Evolutionary conservation across 2,797 vertebrate species (phyloP), one percentile per base, ranked within the genome.

Genomic region (Spinus olivaceus): DNA sequence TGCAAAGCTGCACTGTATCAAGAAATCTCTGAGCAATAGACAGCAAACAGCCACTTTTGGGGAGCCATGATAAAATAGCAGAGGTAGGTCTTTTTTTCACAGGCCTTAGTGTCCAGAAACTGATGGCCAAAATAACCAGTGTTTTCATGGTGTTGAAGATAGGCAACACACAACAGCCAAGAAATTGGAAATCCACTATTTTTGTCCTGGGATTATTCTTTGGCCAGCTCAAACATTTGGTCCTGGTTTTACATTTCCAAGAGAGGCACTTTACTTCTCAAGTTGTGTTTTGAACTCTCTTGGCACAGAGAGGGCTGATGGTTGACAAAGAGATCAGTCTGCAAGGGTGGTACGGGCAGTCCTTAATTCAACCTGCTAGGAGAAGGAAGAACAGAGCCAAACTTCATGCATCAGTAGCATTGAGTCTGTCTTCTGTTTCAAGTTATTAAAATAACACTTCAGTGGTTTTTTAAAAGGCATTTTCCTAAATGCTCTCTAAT

Each of bases 401-500:
- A 39, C 46, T 91, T 89, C 41, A 53, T 60, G 60, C 60, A 77
- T 88, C 53, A 64, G 54, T 82, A 86, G 72, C 54, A 49, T 50
- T 87, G 49, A 25, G 33, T 78, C 65, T 59, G 39, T 83, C 44
- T 85, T 54, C 37, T 53, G 5, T 71, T 89, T 85, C 57, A 65
- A 61, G 22, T 88, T 88, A 70, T 64, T 94, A 79, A 86, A 96
- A 72, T 67, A 88, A 81, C 59, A 79, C 24, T 76, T 88, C 19
- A 30, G 23, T 83, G 49, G 0, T 61, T 81, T 90, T 90, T 86
- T 70, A 19, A 66, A 88, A 83, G 49, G 18, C 8, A 6, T 95
- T 94, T 95, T 87, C 56, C 73, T 91, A 76, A 89, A 91, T 57
- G 42, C 4, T 95, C 3, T 69, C 24, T 80, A 83, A 90, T 90